phyloP scores from a whole-genome alignment of 2,797 vertebrate genomes.

The Megaceryle alcyon region DNA sequence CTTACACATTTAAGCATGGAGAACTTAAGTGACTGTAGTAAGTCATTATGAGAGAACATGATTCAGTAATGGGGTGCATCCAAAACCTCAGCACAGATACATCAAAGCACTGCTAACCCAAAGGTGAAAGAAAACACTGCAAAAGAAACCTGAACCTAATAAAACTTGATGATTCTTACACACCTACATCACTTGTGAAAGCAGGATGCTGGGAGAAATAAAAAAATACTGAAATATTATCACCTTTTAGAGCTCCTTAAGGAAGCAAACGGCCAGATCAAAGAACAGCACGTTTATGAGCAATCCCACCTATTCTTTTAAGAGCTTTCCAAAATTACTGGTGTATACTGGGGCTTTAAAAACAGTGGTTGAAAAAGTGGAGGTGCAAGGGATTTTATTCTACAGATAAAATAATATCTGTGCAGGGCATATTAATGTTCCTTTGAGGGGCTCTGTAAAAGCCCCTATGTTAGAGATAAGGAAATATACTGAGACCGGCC shows the following conservation, averaged over 20 bases:
- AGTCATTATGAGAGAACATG: not conserved
- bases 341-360: not conserved
- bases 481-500: constrained; percentile 6
- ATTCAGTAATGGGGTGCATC: not conserved
- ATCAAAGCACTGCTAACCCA: not conserved
- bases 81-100: not conserved
- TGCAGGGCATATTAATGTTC: constrained; percentile 4
- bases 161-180: not conserved
- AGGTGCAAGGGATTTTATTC: constrained; percentile 35
- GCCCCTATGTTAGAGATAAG: not conserved
- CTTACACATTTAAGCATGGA: not conserved
- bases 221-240: not conserved
- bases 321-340: constrained; percentile 33
- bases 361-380: constrained; percentile 16
- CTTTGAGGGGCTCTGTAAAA: constrained; percentile 52
- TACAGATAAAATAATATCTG: constrained; percentile 35
- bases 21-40: not conserved
- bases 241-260: constrained; percentile 9
- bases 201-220: not conserved
- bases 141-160: not conserved
- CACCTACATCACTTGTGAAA: not conserved
- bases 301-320: constrained; percentile 28
- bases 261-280: constrained; percentile 13
- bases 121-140: not conserved
- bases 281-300: constrained; percentile 11